Percentiles rank a stretch among this genome's conserved stretches.
Evolutionary conservation across 2,113 vertebrate species (phyloP).

Genomic region (Phylloscopus trochiloides): DNA sequence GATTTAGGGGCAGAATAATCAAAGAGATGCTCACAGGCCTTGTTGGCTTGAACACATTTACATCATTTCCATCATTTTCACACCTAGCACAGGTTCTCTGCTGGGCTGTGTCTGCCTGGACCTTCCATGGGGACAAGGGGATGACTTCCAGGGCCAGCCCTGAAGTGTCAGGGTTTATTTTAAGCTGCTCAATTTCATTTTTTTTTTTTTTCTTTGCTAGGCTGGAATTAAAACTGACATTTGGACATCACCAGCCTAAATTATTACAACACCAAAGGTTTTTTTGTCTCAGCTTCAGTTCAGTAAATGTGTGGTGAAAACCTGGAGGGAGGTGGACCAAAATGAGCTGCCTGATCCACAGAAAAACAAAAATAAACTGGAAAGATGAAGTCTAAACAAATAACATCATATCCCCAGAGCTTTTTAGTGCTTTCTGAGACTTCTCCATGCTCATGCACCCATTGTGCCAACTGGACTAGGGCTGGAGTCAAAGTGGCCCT

Average conservation of each 20-base stretch:
- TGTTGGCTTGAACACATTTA: neutral
- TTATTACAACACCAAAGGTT: neutral
- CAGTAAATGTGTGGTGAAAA: neutral
- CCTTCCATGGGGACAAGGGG: neutral
- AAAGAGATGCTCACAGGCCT: slow-evolving; percentile 73
- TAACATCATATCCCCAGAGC: neutral
- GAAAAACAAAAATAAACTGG: neutral
- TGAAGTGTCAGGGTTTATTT: neutral
- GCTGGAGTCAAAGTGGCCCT: neutral
- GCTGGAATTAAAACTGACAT: neutral
- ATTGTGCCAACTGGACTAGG: neutral
- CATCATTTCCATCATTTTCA: neutral
- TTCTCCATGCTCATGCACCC: neutral
- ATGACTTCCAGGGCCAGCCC: neutral
- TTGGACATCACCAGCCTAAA: neutral
- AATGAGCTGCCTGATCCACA: neutral
- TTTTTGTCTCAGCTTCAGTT: neutral
- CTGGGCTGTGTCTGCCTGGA: neutral
- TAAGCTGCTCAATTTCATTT: neutral
- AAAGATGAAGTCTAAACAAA: neutral
- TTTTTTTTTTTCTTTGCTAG: neutral
- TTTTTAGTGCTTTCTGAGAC: neutral
- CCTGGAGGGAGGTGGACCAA: neutral
- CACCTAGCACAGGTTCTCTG: neutral
- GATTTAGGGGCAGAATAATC: slow-evolving; percentile 83